Conservation (phyloP, 2,113 vertebrate species). For the Rhinolophus sinicus region DNA sequence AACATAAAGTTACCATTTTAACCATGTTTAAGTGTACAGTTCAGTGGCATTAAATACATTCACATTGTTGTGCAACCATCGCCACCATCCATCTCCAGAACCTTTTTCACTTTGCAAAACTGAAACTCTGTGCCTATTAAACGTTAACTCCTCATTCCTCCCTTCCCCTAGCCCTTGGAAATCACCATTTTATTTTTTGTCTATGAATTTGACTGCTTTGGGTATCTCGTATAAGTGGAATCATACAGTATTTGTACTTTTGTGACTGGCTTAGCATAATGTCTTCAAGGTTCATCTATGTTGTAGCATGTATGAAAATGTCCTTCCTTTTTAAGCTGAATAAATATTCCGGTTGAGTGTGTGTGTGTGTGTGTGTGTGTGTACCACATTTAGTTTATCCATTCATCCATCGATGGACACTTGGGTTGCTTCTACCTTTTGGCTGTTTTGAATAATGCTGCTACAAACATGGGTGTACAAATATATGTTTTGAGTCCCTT, state of each 20-base stretch:
- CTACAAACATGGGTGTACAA: not conserved
- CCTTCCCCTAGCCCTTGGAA: not conserved
- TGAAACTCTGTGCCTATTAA: not conserved
- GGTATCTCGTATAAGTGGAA: not conserved
- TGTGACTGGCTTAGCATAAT: not conserved
- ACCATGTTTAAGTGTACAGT: not conserved
- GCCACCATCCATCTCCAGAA: not conserved
- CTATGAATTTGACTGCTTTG: slow-evolving; percentile 29
- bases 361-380: not conserved
- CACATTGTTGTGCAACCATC: not conserved
- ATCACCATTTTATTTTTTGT: not conserved
- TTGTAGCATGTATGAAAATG: not conserved
- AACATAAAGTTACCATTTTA: not conserved
- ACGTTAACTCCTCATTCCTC: not conserved
- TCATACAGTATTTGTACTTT: not conserved
- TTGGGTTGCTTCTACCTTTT: not conserved
- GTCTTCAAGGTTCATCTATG: not conserved
- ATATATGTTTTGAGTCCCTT: not conserved
- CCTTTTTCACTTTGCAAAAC: not conserved
- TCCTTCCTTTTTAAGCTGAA: not conserved
- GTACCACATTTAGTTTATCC: not conserved
- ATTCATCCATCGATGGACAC: not conserved
- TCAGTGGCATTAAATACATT: not conserved
- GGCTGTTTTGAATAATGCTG: not conserved
- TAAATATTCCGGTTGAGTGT: not conserved